Evolutionary conservation across 2,888 invertebrate genomes (phyloP).

Genomic region (Trileptium ribeirensis): DNA sequence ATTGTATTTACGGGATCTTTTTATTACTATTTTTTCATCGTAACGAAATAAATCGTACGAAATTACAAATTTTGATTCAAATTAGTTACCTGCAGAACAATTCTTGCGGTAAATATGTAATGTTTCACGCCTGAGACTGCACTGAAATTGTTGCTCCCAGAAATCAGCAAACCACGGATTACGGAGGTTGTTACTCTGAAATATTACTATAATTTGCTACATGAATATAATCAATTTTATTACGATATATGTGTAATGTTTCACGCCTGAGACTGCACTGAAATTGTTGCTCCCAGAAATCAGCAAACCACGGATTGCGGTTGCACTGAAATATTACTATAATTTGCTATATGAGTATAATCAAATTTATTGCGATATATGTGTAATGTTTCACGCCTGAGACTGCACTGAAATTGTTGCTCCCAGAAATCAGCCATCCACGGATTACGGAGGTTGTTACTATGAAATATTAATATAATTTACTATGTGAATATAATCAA

Average conservation of each 20-base stretch:
- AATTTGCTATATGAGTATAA: too few relatives aligned
- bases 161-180: conserved; percentile 71
- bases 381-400: neutral
- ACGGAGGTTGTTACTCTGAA: conserved; percentile 61
- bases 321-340: conserved; percentile 60
- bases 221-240: too few relatives aligned
- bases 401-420: conserved; percentile 61
- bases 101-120: neutral
- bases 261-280: conserved; percentile 55
- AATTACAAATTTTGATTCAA: neutral
- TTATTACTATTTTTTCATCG: too few relatives aligned
- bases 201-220: conserved; percentile 53
- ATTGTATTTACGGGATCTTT: too few relatives aligned
- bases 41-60: too few relatives aligned
- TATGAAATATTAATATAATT: conserved; percentile 58
- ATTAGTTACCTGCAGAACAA: neutral
- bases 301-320: conserved; percentile 67
- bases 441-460: conserved; percentile 64
- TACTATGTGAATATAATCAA: too few relatives aligned
- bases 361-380: neutral
- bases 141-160: conserved; percentile 67
- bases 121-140: conserved; percentile 46
- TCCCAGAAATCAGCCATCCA: conserved; percentile 73
- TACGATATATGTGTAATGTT: neutral
- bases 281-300: conserved; percentile 70